Base-by-base conservation (phyloP, 2,113 vertebrate species). In the Pachypanchax playfairii region DNA sequence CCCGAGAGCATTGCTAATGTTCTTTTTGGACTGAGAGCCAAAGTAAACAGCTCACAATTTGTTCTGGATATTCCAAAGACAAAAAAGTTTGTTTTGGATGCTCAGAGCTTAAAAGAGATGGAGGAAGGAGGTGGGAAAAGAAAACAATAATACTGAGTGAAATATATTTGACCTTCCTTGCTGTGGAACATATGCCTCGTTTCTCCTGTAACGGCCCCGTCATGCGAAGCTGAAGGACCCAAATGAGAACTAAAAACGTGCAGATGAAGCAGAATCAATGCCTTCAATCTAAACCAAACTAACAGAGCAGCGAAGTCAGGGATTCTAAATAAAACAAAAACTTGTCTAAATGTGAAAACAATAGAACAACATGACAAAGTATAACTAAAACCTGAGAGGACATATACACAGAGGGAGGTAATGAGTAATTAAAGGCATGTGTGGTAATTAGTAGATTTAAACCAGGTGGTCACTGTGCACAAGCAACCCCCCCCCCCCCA, bases 1-100 rank as follows among this genome's bases (percentile, higher is more conserved):
- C 65, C 49, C 33, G 47, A 51, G 25, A 73, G 38, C 4, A 12
- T 52, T 48, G 59, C 42, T 68, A 70, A 61, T 80, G 61, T 58
- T 43, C 56, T 79, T 48, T 70, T 26, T 33, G 33, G 51, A 22
- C 52, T 28, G 44, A 44, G 28, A 58, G 64, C 39, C 70, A 41
- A 41, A 29, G 53, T 65, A 65, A 74, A 68, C 68, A 73, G 65
- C 62, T 71, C 50, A 1, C 54, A 56, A 73, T 65, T 77, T 57
- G 61, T 71, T 36, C 44, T 70, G 48, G 38, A 35, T 62, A 52
- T 68, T 61, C 49, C 41, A 70, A n/a, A n/a, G n/a, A n/a, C n/a
- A n/a, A n/a, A n/a, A 55, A 21, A 33, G n/a, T 36, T 33, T 12
- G 18, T 52, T 57, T 41, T 60, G 47, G 73, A 54, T 42, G 33